These are phyloP conservation scores for Coremacera marginata DNA, from an alignment of 2,888 invertebrate genomes.

Conservation along the genomic window DNA sequence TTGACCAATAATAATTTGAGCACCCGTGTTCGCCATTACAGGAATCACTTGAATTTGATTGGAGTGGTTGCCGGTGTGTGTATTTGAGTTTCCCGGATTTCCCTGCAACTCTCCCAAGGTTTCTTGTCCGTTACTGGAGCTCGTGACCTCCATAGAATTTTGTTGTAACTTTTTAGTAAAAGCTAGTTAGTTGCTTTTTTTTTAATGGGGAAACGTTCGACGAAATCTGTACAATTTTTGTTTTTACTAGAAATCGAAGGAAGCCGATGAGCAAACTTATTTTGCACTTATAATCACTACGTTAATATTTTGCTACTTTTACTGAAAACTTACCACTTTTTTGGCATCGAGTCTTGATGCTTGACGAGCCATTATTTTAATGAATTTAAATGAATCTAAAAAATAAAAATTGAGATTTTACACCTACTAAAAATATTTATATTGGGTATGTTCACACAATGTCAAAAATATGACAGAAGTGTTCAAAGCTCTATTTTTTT, in stretches of 20 bases:
- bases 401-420: background rate
- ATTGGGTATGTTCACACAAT: background rate
- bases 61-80: constrained; percentile 38
- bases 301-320: constrained; percentile 15
- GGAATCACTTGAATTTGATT: constrained; percentile 64
- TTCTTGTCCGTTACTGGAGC: constrained; percentile 46
- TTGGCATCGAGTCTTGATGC: constrained; percentile 66
- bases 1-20: constrained; percentile 66
- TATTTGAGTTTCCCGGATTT: background rate
- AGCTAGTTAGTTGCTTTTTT: constrained; percentile 46
- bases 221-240: constrained; percentile 28
- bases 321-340: constrained; percentile 67
- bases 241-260: constrained; percentile 68
- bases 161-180: background rate
- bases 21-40: constrained; percentile 54
- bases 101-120: constrained; percentile 22
- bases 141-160: constrained; percentile 35
- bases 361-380: constrained; percentile 65
- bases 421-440: background rate
- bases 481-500: too few species aligned
- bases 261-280: constrained; percentile 64
- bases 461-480: too few species aligned
- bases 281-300: constrained; percentile 55
- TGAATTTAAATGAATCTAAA: constrained; percentile 1
- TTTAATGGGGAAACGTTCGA: constrained; percentile 39